Percentiles rank a stretch among this genome's conserved stretches.
These are phyloP conservation scores for Stratiomys singularior DNA, from an alignment of 2,888 invertebrate species.

Conservation along the genomic window DNA sequence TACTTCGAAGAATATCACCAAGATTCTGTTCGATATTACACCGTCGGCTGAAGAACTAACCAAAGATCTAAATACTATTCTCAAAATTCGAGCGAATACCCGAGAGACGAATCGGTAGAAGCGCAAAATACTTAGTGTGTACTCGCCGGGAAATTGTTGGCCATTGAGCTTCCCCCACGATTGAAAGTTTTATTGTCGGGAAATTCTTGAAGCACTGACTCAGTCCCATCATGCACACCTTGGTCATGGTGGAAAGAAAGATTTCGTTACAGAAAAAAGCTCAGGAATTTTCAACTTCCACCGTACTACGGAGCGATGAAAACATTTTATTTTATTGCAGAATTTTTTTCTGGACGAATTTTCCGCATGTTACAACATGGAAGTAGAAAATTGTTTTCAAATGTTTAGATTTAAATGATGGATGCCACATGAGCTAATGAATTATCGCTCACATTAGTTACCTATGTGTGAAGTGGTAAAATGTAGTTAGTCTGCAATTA, in stretches of 20 bases:
- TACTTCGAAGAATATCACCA: neutral
- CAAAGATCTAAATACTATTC: neutral
- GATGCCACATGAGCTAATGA: no score
- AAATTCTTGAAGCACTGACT: slow-evolving; percentile 33
- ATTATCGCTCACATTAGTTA: no score
- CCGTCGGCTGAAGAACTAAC: neutral
- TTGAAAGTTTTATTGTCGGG: slow-evolving; percentile 10
- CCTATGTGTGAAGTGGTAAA: no score
- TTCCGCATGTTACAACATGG: neutral
- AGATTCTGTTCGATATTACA: neutral
- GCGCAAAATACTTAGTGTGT: neutral
- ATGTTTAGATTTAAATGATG: neutral
- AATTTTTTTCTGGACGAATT: no score
- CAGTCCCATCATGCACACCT: slow-evolving; percentile 35
- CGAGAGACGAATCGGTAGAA: neutral
- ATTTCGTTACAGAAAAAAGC: neutral
- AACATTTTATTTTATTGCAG: no score
- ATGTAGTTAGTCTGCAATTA: no score
- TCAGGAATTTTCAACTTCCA: neutral
- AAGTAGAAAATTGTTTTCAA: neutral
- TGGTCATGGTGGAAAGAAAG: neutral
- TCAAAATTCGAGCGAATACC: neutral
- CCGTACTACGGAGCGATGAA: no score
- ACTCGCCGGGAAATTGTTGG: neutral
- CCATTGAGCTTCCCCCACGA: neutral